Evolutionary conservation across 2,888 invertebrate species (phyloP).

Genomic region (Calliopum simillimum): DNA sequence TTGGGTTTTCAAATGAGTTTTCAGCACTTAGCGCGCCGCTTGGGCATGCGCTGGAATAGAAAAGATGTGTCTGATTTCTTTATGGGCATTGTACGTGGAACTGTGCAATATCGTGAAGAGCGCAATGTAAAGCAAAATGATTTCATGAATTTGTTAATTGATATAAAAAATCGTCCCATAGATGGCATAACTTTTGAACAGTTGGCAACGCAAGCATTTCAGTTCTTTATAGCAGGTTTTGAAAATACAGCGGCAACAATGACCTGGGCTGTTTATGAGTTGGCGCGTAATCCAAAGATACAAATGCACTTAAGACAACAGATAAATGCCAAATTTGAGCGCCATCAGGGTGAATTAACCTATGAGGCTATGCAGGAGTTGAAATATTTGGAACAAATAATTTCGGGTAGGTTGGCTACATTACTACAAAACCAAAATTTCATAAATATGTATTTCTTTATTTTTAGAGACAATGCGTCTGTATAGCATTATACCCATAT

Average conservation of each 20-base stretch:
- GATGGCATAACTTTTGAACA: conserved; percentile 60
- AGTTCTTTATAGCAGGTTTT: conserved; percentile 70
- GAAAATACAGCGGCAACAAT: conserved; percentile 69
- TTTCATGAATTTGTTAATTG: conserved; percentile 67
- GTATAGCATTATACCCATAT: conserved; percentile 69
- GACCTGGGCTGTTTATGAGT: conserved; percentile 68
- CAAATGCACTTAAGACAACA: conserved; percentile 68
- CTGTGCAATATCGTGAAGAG: conserved; percentile 58
- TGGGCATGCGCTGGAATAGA: conserved; percentile 40
- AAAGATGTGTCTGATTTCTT: conserved; percentile 46
- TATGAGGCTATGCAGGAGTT: conserved; percentile 60
- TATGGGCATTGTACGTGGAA: conserved; percentile 62
- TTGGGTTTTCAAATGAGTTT: conserved; percentile 37
- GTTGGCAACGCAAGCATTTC: conserved; percentile 69
- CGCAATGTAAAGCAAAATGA: conserved; percentile 62
- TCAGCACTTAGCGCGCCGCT: conserved; percentile 33
- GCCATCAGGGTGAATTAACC: conserved; percentile 51
- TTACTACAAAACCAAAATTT: too few species aligned
- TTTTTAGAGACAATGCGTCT: conserved; percentile 70
- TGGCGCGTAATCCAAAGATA: conserved; percentile 67
- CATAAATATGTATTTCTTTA: conserved; percentile 32
- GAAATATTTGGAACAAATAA: conserved; percentile 56
- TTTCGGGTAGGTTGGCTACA: conserved; percentile 52
- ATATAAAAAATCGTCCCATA: conserved; percentile 52
- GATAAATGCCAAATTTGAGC: conserved; percentile 53